These are phyloP conservation scores for Columba guinea DNA, from an alignment of 2,797 vertebrate species.

Conservation along the genomic window DNA sequence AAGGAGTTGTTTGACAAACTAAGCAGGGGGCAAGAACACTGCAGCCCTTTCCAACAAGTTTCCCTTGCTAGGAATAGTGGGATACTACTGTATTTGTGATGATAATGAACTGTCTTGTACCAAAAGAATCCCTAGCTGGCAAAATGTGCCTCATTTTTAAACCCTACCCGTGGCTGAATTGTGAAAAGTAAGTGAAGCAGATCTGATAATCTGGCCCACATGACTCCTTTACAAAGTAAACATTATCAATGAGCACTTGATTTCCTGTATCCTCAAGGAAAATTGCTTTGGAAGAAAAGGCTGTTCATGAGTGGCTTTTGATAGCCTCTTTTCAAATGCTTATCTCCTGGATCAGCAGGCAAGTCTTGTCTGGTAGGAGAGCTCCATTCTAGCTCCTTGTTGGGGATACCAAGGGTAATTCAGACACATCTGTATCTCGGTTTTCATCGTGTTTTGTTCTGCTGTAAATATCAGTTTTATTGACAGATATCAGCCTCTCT, in stretches of 20 bases:
- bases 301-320: constrained; percentile 18
- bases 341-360: constrained; percentile 36
- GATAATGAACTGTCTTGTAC: background rate
- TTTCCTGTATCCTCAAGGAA: constrained; percentile 48
- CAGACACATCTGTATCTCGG: background rate
- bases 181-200: background rate
- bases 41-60: background rate
- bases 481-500: constrained; percentile 6
- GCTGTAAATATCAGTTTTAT: constrained; percentile 8
- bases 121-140: background rate
- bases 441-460: constrained; percentile 14
- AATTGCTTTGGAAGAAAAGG: constrained; percentile 25
- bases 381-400: background rate
- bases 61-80: background rate
- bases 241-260: constrained; percentile 40
- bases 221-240: constrained; percentile 19
- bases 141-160: background rate
- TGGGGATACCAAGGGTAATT: constrained; percentile 23
- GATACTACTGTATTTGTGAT: background rate
- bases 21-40: background rate
- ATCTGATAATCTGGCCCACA: constrained; percentile 30
- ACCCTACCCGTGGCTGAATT: background rate
- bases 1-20: background rate
- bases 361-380: background rate
- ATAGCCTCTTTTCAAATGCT: constrained; percentile 44